Percentiles rank a stretch among this genome's conserved stretches.
Evolutionary conservation across 2,113 vertebrate genomes (phyloP).

Genomic region (Eurypyga helias): DNA sequence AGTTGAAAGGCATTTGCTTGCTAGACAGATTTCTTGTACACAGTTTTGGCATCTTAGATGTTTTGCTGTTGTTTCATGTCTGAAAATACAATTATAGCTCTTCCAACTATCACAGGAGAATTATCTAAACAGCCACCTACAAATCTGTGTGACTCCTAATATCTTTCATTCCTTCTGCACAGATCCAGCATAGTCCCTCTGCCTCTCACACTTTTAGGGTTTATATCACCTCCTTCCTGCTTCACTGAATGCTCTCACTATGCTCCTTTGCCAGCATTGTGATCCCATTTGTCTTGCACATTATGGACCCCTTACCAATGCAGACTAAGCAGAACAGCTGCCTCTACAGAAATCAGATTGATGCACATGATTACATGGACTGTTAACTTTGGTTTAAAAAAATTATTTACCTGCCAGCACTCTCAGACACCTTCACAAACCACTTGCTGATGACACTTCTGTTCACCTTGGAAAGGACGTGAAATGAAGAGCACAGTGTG

Average conservation of each 20-base stretch:
- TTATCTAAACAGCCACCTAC: neutral
- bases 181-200: neutral
- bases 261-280: neutral
- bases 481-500: neutral
- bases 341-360: constrained; percentile 10
- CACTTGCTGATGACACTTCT: constrained; percentile 11
- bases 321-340: neutral
- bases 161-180: neutral
- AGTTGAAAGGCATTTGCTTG: neutral
- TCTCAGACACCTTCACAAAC: constrained; percentile 27
- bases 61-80: neutral
- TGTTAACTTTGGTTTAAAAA: constrained; percentile 54
- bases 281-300: neutral
- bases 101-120: neutral
- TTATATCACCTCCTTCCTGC: neutral
- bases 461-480: constrained; percentile 45
- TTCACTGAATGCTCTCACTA: neutral
- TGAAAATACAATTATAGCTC: neutral
- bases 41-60: neutral
- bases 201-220: neutral
- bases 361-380: constrained; percentile 52
- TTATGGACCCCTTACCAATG: neutral
- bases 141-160: neutral
- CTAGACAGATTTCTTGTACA: neutral
- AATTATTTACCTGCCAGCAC: constrained; percentile 55